A percentile compares a stretch with the other conserved stretches of the same genome.
These are phyloP conservation scores for Anticlea derivata DNA, from an alignment of 2,888 invertebrate genomes.

Conservation along the genomic window DNA sequence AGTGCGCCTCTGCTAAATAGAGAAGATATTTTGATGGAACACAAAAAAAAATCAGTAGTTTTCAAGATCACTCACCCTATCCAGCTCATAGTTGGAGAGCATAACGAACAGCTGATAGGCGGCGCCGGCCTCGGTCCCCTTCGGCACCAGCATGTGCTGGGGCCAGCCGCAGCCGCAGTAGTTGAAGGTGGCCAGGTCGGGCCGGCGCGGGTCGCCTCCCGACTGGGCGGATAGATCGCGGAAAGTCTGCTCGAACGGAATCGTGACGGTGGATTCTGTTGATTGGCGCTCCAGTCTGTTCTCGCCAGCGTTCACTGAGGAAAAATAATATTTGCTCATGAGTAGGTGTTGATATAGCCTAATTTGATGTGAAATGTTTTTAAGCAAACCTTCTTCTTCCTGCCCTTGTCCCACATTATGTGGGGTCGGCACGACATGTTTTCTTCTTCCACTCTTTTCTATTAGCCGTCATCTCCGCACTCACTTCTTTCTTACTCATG, in stretches of 20 bases:
- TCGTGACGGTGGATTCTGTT: conserved; percentile 83
- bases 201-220: conserved; percentile 47
- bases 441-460: too few relatives aligned
- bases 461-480: too few relatives aligned
- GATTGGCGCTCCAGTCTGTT: conserved; percentile 84
- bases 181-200: conserved; percentile 68
- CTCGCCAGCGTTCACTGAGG: conserved; percentile 81
- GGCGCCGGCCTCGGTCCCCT: conserved; percentile 70
- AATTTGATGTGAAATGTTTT: too few relatives aligned
- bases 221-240: conserved; percentile 69
- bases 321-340: neutral
- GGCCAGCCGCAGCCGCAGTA: conserved; percentile 87
- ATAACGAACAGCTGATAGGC: conserved; percentile 73
- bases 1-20: too few relatives aligned
- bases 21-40: too few relatives aligned
- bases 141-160: conserved; percentile 83
- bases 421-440: too few relatives aligned
- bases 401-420: too few relatives aligned
- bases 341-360: too few relatives aligned
- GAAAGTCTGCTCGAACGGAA: conserved; percentile 85
- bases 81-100: conserved; percentile 77
- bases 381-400: too few relatives aligned
- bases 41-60: too few relatives aligned
- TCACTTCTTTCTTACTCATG: too few relatives aligned
- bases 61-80: conserved; percentile 70